A percentile compares a stretch with the other conserved stretches of the same genome.
Conservation (phyloP, 2,797 vertebrate species). For the Notamacropus eugenii region DNA sequence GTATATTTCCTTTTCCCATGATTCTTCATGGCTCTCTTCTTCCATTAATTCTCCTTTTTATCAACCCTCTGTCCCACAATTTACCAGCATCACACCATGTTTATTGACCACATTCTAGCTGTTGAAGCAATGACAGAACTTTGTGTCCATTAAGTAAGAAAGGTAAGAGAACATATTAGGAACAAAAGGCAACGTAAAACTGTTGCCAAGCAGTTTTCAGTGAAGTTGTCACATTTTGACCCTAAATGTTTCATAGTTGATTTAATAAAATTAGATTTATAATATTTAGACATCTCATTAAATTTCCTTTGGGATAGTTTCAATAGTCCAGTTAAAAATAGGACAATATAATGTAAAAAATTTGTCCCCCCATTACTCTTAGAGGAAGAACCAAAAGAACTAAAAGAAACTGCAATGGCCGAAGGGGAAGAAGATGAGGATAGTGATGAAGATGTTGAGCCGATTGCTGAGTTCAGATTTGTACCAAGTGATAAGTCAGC, state of each 20-base stretch:
- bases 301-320: conserved; percentile 34
- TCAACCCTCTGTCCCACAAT: not conserved
- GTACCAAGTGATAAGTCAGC: conserved; percentile 94
- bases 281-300: conserved; percentile 28
- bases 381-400: conserved; percentile 88
- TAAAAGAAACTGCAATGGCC: conserved; percentile 87
- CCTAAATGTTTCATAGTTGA: not conserved
- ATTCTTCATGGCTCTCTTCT: not conserved
- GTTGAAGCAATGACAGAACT: not conserved
- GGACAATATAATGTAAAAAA: not conserved
- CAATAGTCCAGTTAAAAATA: conserved; percentile 31
- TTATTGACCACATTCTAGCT: not conserved
- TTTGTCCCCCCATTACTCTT: conserved; percentile 53
- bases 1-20: conserved; percentile 2
- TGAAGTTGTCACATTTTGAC: not conserved
- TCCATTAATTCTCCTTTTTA: not conserved
- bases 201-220: not conserved
- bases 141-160: not conserved
- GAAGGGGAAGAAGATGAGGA: conserved; percentile 86
- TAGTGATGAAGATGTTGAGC: conserved; percentile 87
- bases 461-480: conserved; percentile 95
- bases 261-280: conserved; percentile 39
- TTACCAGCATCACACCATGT: not conserved
- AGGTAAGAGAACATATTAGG: not conserved
- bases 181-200: not conserved